A percentile compares a stretch with the other conserved stretches of the same genome.
Evolutionary conservation across 30 jellyfish, hydroid and myxozoan genomes (phyloP).

Genomic region (Nemopilema nomurai): DNA sequence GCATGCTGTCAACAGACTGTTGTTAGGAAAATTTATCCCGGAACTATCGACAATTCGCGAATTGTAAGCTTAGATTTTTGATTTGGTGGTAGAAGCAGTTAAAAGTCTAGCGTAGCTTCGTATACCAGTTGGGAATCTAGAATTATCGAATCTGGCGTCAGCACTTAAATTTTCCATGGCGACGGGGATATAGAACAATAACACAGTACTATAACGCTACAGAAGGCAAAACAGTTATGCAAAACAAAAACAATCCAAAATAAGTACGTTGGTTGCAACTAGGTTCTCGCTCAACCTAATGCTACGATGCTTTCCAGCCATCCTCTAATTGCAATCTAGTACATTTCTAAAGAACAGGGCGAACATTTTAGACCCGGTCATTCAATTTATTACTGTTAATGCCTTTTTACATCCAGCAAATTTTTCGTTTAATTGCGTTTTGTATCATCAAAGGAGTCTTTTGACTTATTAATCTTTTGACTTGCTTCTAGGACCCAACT

Average conservation of each 20-base stretch:
- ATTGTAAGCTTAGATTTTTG: not conserved
- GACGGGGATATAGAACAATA: not conserved
- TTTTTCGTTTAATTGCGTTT: not conserved
- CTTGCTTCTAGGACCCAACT: too few relatives aligned
- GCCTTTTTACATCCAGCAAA: too few relatives aligned
- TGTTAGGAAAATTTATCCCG: conserved; percentile 15
- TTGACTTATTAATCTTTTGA: not conserved
- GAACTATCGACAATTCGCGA: not conserved
- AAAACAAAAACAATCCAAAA: not conserved
- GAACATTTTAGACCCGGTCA: not conserved
- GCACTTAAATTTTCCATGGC: not conserved
- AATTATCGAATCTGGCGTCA: not conserved
- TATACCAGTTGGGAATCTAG: too few relatives aligned
- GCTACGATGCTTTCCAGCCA: not conserved
- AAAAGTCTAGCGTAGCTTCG: not conserved
- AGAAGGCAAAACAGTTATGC: too few relatives aligned
- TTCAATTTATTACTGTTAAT: too few relatives aligned
- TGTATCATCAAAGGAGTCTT: not conserved
- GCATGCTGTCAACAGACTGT: conserved; percentile 5
- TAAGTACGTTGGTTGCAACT: not conserved
- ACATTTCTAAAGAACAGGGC: not conserved
- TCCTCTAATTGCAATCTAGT: not conserved
- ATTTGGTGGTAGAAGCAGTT: not conserved
- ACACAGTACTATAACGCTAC: not conserved
- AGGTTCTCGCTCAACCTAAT: not conserved